Conservation (phyloP, 2,797 vertebrate species). For the Melopsittacus undulatus region DNA sequence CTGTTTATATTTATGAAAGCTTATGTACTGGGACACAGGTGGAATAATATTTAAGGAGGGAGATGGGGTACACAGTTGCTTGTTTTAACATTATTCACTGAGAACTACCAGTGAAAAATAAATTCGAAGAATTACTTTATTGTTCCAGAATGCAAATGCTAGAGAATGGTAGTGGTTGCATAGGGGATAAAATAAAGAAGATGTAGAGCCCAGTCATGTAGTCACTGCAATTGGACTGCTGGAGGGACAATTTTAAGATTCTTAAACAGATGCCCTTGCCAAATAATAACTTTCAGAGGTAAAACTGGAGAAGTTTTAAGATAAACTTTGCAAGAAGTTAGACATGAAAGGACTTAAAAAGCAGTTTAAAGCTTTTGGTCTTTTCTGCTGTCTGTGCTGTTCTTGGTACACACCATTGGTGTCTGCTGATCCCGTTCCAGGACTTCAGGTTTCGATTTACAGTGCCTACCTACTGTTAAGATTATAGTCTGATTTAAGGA, state of each 20-base stretch:
- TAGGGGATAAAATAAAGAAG: neutral
- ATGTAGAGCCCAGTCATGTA: neutral
- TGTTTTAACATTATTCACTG: neutral
- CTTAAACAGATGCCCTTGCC: neutral
- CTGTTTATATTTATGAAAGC: neutral
- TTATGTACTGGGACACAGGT: neutral
- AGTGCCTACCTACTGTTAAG: neutral
- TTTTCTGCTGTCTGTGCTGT: neutral
- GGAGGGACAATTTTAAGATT: neutral
- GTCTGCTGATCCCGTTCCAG: neutral
- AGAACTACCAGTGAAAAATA: neutral
- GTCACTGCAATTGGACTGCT: accelerated
- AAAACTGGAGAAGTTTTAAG: neutral
- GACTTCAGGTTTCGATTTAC: neutral
- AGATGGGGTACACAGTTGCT: neutral
- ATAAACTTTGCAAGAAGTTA: neutral
- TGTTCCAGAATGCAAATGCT: neutral
- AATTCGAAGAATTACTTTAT: neutral
- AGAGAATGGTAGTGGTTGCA: neutral
- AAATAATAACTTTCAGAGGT: neutral
- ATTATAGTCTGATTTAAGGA: neutral
- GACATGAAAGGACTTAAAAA: neutral
- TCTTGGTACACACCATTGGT: neutral
- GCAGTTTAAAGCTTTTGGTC: neutral
- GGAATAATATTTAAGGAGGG: neutral